Percentiles rank a stretch among this genome's conserved stretches.
These are phyloP conservation scores for Meriones psammophilus DNA, from an alignment of 2,797 vertebrate genomes.

Conservation along the genomic window DNA sequence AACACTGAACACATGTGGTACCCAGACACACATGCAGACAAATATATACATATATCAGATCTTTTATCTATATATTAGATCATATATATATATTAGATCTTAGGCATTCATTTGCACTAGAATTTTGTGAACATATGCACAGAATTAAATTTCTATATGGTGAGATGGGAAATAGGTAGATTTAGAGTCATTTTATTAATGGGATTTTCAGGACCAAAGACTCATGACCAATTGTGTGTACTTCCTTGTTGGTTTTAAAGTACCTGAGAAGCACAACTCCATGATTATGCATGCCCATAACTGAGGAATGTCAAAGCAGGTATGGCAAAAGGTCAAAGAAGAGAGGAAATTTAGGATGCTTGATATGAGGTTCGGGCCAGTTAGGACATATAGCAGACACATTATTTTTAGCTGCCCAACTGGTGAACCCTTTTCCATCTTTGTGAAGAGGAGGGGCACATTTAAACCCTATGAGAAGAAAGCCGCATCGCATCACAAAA, in stretches of 20 bases:
- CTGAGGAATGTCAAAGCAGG: background rate
- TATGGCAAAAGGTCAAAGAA: slow-evolving; percentile 45
- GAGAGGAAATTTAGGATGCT: slow-evolving; percentile 36
- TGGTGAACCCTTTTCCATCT: slow-evolving; percentile 15
- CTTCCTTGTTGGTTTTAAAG: background rate
- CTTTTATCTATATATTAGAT: too few relatives aligned
- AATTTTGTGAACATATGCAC: background rate
- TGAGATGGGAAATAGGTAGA: background rate
- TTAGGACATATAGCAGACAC: background rate
- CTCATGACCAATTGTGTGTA: background rate
- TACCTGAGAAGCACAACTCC: background rate
- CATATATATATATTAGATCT: background rate
- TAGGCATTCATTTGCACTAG: background rate
- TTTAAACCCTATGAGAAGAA: background rate
- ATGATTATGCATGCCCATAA: background rate
- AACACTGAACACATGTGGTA: background rate
- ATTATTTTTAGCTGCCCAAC: background rate
- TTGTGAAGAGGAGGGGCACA: background rate
- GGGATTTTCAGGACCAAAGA: slow-evolving; percentile 48
- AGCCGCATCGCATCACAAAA: background rate
- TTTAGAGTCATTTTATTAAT: slow-evolving; percentile 11
- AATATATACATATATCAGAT: too few relatives aligned
- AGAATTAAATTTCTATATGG: slow-evolving; percentile 19
- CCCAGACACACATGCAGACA: background rate
- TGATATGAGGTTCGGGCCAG: background rate